Conservation (phyloP, 2,113 vertebrate species). For the Thalassarche chlororhynchos region DNA sequence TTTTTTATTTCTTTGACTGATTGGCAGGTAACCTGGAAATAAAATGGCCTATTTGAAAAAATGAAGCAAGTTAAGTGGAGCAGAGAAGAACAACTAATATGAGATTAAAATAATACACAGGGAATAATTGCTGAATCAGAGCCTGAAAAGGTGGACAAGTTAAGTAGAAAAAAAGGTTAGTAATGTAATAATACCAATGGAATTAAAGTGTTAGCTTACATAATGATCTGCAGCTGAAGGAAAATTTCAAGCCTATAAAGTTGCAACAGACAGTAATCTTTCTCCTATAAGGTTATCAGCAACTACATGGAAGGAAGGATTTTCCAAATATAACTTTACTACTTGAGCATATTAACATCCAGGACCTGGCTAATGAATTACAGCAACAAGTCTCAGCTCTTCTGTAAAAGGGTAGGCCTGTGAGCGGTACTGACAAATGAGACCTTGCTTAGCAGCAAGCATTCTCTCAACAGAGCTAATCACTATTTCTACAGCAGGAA, state of each 20-base stretch:
- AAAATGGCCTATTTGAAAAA: not conserved
- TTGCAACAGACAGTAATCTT: not conserved
- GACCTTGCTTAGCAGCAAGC: not conserved
- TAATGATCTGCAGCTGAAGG: not conserved
- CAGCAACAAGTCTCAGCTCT: not conserved
- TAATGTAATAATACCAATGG: not conserved
- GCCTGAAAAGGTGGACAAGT: not conserved
- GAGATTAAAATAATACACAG: not conserved
- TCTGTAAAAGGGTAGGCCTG: not conserved
- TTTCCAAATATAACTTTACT: not conserved
- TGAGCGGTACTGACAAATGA: not conserved
- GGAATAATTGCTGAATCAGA: not conserved
- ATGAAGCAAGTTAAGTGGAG: not conserved
- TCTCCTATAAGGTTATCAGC: not conserved
- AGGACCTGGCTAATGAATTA: not conserved
- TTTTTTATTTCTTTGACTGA: not conserved
- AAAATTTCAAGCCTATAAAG: not conserved
- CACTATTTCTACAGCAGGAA: not conserved
- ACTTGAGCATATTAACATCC: not conserved
- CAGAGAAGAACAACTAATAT: not conserved
- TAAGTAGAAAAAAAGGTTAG: not conserved
- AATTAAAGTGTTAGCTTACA: not conserved
- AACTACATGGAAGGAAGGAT: not conserved
- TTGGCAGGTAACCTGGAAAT: not conserved
- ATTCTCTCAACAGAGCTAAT: not conserved